Evolutionary conservation across 2,797 vertebrate genomes (phyloP).

Genomic region (Danio albolineatus): DNA sequence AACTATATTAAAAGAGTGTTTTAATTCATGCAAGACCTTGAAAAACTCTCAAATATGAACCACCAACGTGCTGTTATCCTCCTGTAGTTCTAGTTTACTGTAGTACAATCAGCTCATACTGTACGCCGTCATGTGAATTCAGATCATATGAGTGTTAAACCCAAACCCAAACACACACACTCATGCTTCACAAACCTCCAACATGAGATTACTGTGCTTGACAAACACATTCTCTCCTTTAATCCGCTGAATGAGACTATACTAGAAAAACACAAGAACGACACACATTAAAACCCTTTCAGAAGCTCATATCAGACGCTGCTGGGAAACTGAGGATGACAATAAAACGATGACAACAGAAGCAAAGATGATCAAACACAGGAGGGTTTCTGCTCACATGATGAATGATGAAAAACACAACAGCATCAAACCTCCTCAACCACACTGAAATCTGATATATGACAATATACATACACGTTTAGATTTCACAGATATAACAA

Average conservation of each 20-base stretch:
- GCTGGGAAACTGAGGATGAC: too few relatives aligned
- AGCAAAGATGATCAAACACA: too few relatives aligned
- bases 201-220: constrained; percentile 99
- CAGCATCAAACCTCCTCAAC: too few relatives aligned
- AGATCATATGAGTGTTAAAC: constrained; percentile 4
- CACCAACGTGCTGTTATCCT: not conserved
- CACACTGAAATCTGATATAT: too few relatives aligned
- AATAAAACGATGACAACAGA: too few relatives aligned
- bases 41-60: not conserved
- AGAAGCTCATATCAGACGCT: too few relatives aligned
- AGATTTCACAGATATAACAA: too few relatives aligned
- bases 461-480: too few relatives aligned
- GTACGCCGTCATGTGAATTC: not conserved
- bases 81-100: too few relatives aligned
- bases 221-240: constrained; percentile 98
- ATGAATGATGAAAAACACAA: too few relatives aligned
- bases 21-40: not conserved
- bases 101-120: not conserved
- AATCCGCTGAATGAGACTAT: constrained; percentile 95
- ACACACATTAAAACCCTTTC: not conserved
- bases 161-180: not conserved
- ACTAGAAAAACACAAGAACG: constrained; percentile 87
- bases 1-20: too few relatives aligned
- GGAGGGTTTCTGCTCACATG: too few relatives aligned
- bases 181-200: constrained; percentile 91